Evolutionary conservation across 1,140 invertebrate species (phyloP).

Genomic region (Aphis craccivora): DNA sequence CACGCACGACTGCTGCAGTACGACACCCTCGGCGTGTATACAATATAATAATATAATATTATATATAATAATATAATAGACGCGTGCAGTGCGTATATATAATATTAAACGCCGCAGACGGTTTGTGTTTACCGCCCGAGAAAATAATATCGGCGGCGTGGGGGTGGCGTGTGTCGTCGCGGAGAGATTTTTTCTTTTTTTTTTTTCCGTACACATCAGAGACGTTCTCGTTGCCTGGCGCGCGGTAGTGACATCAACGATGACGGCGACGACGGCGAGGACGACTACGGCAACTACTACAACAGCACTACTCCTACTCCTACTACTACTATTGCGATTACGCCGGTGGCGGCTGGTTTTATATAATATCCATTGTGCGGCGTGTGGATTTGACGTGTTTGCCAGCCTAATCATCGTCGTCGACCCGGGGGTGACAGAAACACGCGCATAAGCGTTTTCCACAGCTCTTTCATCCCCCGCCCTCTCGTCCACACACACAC

Average conservation of each 20-base stretch:
- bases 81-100: not conserved
- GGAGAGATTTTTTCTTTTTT: not conserved
- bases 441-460: constrained; percentile 43
- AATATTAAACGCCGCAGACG: constrained; percentile 30
- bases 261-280: not conserved
- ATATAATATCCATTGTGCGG: not conserved
- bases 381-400: constrained; percentile 56
- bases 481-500: not conserved
- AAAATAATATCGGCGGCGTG: not conserved
- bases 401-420: constrained; percentile 47
- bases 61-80: not conserved
- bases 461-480: not conserved
- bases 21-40: not conserved
- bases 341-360: constrained; percentile 15
- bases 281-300: not conserved
- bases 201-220: not conserved
- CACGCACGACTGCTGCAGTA: not conserved
- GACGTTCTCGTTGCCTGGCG: not conserved
- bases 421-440: constrained; percentile 35
- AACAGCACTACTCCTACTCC: no score
- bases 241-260: constrained; percentile 18
- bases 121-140: constrained; percentile 16
- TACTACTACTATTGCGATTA: not conserved
- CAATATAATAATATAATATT: not conserved
- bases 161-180: not conserved